A percentile compares a stretch with the other conserved stretches of the same genome.
Conservation (phyloP, 2,888 invertebrate species). For the Volucella zonaria region DNA sequence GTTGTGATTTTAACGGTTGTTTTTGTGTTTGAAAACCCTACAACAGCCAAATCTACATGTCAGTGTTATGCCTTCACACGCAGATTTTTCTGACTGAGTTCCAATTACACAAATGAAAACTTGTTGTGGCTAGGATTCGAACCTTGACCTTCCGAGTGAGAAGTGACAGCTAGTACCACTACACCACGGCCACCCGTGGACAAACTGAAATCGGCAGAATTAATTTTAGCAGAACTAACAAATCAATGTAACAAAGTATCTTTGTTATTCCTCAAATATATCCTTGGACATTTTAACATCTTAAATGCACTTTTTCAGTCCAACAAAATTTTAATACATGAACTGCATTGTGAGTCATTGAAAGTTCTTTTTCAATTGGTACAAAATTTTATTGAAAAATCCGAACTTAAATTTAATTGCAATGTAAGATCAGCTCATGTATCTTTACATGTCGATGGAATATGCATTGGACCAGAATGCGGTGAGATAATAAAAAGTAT, state of each 20-base stretch:
- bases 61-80: no score
- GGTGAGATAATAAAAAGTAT: slow-evolving; percentile 13
- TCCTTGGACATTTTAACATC: slow-evolving; percentile 71
- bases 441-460: slow-evolving; percentile 31
- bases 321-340: slow-evolving; percentile 68
- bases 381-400: slow-evolving; percentile 58
- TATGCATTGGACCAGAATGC: slow-evolving; percentile 35
- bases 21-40: no score
- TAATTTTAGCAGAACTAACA: slow-evolving; percentile 51
- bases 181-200: no score
- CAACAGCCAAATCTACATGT: no score
- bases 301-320: slow-evolving; percentile 74
- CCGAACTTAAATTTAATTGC: slow-evolving; percentile 31
- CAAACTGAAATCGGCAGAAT: slow-evolving; percentile 62
- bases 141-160: no score
- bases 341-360: slow-evolving; percentile 55
- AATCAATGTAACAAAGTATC: slow-evolving; percentile 64
- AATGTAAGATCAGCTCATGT: slow-evolving; percentile 47
- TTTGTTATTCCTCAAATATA: slow-evolving; percentile 72
- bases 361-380: slow-evolving; percentile 57
- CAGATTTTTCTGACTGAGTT: no score
- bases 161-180: no score
- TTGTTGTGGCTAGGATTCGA: no score
- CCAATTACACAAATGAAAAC: no score
- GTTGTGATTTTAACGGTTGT: no score